These are phyloP conservation scores for Corynorhinus townsendii DNA, from an alignment of 2,113 vertebrate species.

Conservation along the genomic window DNA sequence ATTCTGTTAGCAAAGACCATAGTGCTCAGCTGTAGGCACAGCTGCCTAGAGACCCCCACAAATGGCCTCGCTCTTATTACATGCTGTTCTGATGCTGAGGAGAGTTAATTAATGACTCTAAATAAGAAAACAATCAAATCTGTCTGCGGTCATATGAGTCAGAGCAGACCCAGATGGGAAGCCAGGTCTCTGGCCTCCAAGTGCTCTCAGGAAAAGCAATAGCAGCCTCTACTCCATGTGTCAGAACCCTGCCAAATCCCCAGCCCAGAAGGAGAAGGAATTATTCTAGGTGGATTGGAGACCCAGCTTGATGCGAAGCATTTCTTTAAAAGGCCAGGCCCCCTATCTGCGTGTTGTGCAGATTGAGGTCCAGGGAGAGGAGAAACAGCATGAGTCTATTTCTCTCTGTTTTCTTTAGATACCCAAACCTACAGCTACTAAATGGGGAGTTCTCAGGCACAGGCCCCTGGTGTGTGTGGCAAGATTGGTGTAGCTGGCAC, in stretches of 20 bases:
- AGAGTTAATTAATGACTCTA: conserved; percentile 70
- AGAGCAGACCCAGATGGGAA: conserved; percentile 60
- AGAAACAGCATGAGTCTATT: neutral
- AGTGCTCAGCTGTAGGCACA: conserved; percentile 15
- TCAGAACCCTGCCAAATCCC: conserved; percentile 29
- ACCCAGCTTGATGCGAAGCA: neutral
- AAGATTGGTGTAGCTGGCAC: neutral
- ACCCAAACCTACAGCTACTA: neutral
- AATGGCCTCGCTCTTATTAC: conserved; percentile 62
- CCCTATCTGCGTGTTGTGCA: neutral
- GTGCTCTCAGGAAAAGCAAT: conserved; percentile 49
- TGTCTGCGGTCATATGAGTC: conserved; percentile 64
- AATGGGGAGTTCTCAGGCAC: neutral
- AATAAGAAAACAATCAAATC: conserved; percentile 75
- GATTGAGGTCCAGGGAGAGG: neutral
- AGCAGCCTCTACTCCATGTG: conserved; percentile 16
- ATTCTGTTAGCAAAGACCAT: conserved; percentile 36
- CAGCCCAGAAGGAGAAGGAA: neutral
- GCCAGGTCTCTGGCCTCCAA: conserved; percentile 41
- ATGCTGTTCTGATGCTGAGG: conserved; percentile 58
- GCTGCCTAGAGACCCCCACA: conserved; percentile 54
- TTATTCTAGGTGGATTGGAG: conserved; percentile 27
- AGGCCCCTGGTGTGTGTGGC: neutral
- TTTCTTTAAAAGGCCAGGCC: conserved; percentile 19
- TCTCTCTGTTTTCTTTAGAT: neutral